These are phyloP conservation scores for Aurelia aurita DNA, from an alignment of 30 jellyfish, hydroid and myxozoan species.

Conservation along the genomic window DNA sequence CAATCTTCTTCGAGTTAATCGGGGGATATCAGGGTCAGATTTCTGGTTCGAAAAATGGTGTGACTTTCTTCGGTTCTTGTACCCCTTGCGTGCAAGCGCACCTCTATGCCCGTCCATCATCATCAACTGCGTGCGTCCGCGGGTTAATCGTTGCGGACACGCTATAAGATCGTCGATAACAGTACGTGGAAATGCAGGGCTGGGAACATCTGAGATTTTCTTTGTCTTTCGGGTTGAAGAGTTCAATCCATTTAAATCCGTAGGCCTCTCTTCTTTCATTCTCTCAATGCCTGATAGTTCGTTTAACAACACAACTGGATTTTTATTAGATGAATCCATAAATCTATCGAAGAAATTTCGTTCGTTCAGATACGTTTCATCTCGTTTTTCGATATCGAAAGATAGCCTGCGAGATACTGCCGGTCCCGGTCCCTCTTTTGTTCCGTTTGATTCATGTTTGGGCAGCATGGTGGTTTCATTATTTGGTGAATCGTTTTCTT, in stretches of 20 bases:
- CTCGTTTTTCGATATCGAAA: not conserved
- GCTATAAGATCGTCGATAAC: slow-evolving; percentile 66
- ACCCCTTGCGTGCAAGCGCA: not conserved
- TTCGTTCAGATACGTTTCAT: not conserved
- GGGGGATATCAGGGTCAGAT: not conserved
- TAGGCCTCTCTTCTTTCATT: slow-evolving; percentile 1
- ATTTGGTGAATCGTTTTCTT: no score
- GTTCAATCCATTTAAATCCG: slow-evolving; percentile 5
- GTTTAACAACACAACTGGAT: slow-evolving; percentile 55
- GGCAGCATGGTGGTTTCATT: no score
- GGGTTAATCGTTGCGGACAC: slow-evolving; percentile 74
- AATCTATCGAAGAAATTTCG: not conserved
- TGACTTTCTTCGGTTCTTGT: not conserved
- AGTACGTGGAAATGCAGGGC: slow-evolving; percentile 47
- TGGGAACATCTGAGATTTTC: slow-evolving; percentile 3
- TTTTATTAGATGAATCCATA: not conserved
- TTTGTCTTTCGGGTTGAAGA: slow-evolving; percentile 6
- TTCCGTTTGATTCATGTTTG: no score
- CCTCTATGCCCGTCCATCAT: slow-evolving; percentile 26
- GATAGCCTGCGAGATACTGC: no score
- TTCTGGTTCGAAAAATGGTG: not conserved
- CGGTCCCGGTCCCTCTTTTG: no score
- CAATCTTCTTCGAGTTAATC: slow-evolving; percentile 45
- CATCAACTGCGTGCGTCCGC: slow-evolving; percentile 69
- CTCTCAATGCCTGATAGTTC: slow-evolving; percentile 21